A percentile compares a stretch with the other conserved stretches of the same genome.
phyloP scores from a whole-genome alignment of 2,888 invertebrate species.

The Ichneumon xanthorius region DNA sequence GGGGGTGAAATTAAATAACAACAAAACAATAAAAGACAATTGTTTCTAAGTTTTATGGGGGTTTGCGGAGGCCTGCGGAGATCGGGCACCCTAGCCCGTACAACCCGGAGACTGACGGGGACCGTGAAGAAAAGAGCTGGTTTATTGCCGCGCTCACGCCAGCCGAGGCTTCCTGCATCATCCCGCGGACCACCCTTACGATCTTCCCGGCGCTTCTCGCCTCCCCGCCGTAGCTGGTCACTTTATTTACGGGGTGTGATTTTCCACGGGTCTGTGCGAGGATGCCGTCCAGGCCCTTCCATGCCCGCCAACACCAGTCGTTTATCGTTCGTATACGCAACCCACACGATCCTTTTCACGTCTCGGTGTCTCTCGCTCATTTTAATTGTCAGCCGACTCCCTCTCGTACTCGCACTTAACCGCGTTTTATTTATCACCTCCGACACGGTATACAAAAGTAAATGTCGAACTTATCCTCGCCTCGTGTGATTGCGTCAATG shows the following conservation, averaged over 20 bases:
- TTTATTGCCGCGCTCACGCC: conserved; percentile 77
- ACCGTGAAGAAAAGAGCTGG: conserved; percentile 69
- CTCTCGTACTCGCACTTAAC: conserved; percentile 18
- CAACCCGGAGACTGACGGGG: conserved; percentile 48
- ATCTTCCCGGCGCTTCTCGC: conserved; percentile 60
- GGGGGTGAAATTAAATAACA: conserved; percentile 84
- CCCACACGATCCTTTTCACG: conserved; percentile 25
- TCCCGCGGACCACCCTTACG: conserved; percentile 69
- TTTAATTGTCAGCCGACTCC: conserved; percentile 40
- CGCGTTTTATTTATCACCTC: conserved; percentile 29
- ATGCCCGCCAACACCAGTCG: conserved; percentile 34
- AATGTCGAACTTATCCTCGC: conserved; percentile 16
- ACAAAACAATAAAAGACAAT: conserved; percentile 85
- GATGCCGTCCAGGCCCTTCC: conserved; percentile 18
- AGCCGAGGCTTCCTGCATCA: conserved; percentile 64
- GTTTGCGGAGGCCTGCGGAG: conserved; percentile 6
- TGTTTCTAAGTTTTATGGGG: conserved; percentile 85
- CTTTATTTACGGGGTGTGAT: conserved; percentile 79
- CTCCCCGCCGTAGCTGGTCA: conserved; percentile 70
- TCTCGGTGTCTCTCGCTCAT: conserved; percentile 2
- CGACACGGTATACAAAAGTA: neutral
- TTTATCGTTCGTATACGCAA: conserved; percentile 45
- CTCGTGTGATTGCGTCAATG: conserved; percentile 3
- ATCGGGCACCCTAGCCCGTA: neutral
- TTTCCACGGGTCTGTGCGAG: conserved; percentile 61